A percentile compares a stretch with the other conserved stretches of the same genome.
phyloP scores from a whole-genome alignment of 2,888 invertebrate genomes.

The Tinea trinotella region DNA sequence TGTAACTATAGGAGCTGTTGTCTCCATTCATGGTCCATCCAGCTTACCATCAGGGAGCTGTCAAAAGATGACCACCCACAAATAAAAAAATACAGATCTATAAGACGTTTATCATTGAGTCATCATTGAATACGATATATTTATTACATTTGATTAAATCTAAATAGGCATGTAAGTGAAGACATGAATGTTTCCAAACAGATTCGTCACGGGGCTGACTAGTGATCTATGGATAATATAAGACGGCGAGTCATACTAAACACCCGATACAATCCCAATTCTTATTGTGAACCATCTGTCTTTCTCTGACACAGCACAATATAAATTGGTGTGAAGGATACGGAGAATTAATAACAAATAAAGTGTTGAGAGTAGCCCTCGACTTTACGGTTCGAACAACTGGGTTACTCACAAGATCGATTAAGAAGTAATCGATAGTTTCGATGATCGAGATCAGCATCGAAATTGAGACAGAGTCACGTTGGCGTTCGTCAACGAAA shows the following conservation, averaged over 20 bases:
- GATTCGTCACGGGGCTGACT: constrained; percentile 55
- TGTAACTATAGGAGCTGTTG: too few species aligned
- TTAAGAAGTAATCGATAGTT: constrained; percentile 6
- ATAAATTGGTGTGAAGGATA: background rate
- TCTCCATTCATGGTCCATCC: too few species aligned
- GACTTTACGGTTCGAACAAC: constrained; percentile 39
- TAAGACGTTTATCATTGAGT: too few species aligned
- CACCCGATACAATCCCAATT: background rate
- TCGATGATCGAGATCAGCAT: constrained; percentile 9
- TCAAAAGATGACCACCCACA: too few species aligned
- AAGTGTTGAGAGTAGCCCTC: background rate
- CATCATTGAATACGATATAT: too few species aligned
- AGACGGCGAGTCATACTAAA: background rate
- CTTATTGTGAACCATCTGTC: too few species aligned
- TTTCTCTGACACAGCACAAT: background rate
- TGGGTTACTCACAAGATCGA: constrained; percentile 9
- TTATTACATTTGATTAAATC: background rate
- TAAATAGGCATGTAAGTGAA: background rate
- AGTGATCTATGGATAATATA: constrained; percentile 55
- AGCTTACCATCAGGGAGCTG: too few species aligned
- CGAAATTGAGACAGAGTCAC: constrained; percentile 5
- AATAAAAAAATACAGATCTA: too few species aligned
- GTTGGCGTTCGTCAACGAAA: constrained; percentile 3
- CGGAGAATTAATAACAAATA: background rate
- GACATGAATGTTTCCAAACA: constrained; percentile 29